Base-by-base conservation (phyloP, 1,140 invertebrate species). In the Drosophila setifemur region DNA sequence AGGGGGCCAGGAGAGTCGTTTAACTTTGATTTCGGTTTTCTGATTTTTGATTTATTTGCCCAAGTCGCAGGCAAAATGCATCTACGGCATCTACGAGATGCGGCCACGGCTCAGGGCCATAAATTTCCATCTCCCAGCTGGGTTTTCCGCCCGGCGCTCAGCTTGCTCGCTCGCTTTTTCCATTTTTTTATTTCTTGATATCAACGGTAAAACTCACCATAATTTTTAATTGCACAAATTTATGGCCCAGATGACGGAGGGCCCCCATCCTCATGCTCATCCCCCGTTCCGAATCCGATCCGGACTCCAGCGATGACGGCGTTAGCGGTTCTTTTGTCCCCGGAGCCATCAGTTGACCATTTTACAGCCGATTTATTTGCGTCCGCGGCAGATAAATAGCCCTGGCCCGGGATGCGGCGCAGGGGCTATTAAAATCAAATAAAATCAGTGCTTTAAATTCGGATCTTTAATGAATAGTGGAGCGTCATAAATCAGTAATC, bases 201-300 rank as follows among this genome's bases (percentile, higher is more conserved):
- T 70, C 35, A 73, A 70, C 70, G 53, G 74, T 79, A 83, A 83
- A 85, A 79, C 79, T 83, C 74, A 74, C 39, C 74, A 83, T 83
- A 78, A 79, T 79, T 83, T 83, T 83, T 85, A 83, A 83, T 83
- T 83, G 79, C 76, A 83, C 55, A 79, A 74, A 83, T 83, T 83
- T 83, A 83, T 83, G 74, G 43, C 57, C 37, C 28, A 52, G 44
- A 75, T 78, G 69, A 79, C 69, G 75, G 40, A 73, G 60, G 57
- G 49, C 54, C 57, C 18, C 23, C n/a, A n/a, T n/a, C n/a, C n/a
- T n/a, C n/a, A n/a, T n/a, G n/a, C n/a, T n/a, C n/a, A n/a, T 9
- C 21, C 19, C 19, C 35, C n/a, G 21, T n/a, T 26, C 47, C 25
- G 21, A 16, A 14, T 16, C 47, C 26, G 18, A 9, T 7, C 12